Evolutionary conservation across 1,140 invertebrate species (phyloP), one percentile per base, ranked within the genome.

Genomic region (Aphis craccivora): DNA sequence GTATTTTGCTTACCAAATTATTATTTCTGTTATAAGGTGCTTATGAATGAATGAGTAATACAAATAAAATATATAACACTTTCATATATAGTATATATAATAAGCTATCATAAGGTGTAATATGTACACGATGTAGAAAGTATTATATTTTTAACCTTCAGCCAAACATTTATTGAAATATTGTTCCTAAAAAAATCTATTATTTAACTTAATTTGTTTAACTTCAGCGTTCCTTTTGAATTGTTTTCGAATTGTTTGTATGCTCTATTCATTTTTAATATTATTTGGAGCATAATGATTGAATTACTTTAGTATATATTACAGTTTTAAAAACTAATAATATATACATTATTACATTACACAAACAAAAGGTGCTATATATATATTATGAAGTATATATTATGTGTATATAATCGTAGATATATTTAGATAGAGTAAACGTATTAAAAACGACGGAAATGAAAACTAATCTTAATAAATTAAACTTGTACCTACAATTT

Each of bases 11-110:
- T 43, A 90, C 89, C 37, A 90, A 90, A 90, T 90, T 67, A 90
- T 60, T 60, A 67, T 90, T n/a, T 55, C 23, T 45, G 89, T 67
- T 67, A 90, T 90, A 90, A 60, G 43, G 22, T 90, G 43, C 40
- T 90, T 90, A 90, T 90, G 89, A 90, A 90, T 90, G 89, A 90
- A 90, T 90, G 89, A 45, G 67, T 43, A 60, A 90, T 45, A 67
- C 4, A 90, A 30, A 43, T 67, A 90, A 60, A 90, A 40, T 9
- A 20, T 60, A 90, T 14, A 43, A 43, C 7, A 37, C 22, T 20
- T 53, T 4, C 25, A 35, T 89, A 22, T 40, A 89, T 37, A 48
- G 35, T 89, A 53, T 89, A 37, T 84, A 43, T 40, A 43, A 86
- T 30, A 86, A 76, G n/a, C 60, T 14, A 86, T 45, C 60, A 86